phyloP scores from a whole-genome alignment of 2,888 invertebrate species.

The Caenorhabditis panamensis region DNA sequence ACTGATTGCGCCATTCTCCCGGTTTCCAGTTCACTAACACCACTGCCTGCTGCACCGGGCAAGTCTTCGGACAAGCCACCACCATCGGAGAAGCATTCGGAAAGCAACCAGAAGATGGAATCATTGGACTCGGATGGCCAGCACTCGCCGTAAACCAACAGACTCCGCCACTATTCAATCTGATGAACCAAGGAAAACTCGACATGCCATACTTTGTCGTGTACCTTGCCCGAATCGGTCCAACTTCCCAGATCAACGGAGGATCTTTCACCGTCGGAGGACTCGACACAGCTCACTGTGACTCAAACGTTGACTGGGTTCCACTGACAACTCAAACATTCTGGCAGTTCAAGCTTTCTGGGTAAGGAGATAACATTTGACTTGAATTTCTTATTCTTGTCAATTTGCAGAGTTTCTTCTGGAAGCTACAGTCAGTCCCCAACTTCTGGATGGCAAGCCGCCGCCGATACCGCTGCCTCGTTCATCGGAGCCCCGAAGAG shows the following conservation, averaged over 20 bases:
- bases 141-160: slow-evolving; percentile 83
- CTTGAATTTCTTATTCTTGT: background rate
- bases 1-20: background rate
- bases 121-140: slow-evolving; percentile 82
- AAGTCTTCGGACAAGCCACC: slow-evolving; percentile 83
- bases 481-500: slow-evolving; percentile 73
- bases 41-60: slow-evolving; percentile 80
- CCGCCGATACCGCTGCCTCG: slow-evolving; percentile 74
- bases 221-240: slow-evolving; percentile 63
- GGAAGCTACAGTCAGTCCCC: slow-evolving; percentile 59
- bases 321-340: slow-evolving; percentile 70
- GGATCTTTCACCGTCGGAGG: slow-evolving; percentile 75
- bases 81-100: slow-evolving; percentile 83
- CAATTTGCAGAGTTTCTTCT: slow-evolving; percentile 60
- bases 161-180: slow-evolving; percentile 75
- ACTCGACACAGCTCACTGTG: slow-evolving; percentile 65
- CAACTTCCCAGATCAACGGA: slow-evolving; percentile 64
- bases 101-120: slow-evolving; percentile 79
- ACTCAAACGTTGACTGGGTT: slow-evolving; percentile 60
- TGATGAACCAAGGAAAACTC: slow-evolving; percentile 71
- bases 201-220: slow-evolving; percentile 68
- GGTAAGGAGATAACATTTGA: slow-evolving; percentile 14
- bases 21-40: slow-evolving; percentile 70
- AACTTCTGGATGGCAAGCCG: slow-evolving; percentile 65
- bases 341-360: slow-evolving; percentile 72